A percentile compares a stretch with the other conserved stretches of the same genome.
Evolutionary conservation across 2,113 vertebrate genomes (phyloP).

Genomic region (Axis porcinus): DNA sequence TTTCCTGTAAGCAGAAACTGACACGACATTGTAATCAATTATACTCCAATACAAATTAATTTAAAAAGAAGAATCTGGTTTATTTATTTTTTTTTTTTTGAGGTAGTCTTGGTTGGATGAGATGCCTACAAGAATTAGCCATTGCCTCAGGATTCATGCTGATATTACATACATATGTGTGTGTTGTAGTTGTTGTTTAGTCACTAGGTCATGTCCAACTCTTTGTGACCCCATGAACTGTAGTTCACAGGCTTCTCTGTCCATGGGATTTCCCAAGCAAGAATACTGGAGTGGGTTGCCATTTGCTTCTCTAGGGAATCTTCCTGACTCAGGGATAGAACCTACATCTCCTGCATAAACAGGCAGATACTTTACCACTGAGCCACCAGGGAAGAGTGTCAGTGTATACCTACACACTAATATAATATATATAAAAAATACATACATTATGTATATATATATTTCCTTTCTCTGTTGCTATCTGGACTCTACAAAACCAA

Average conservation of each 20-base stretch:
- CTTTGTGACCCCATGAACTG: neutral
- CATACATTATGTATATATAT: neutral
- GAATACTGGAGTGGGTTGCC: neutral
- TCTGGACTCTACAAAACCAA: neutral
- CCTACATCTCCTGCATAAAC: neutral
- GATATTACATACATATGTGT: neutral
- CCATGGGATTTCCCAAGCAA: neutral
- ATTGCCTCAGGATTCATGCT: neutral
- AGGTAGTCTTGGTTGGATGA: neutral
- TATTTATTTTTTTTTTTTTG: neutral
- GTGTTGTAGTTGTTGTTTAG: neutral
- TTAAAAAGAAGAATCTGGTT: neutral
- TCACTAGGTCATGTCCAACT: neutral
- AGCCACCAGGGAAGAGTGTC: neutral
- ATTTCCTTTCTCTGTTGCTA: neutral
- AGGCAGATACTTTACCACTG: neutral
- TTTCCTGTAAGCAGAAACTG: neutral
- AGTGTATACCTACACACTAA: neutral
- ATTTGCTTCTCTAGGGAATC: neutral
- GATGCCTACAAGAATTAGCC: neutral
- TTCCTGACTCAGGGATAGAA: neutral
- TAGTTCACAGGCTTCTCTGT: neutral
- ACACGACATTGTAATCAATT: neutral
- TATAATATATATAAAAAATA: neutral
- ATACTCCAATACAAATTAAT: neutral